A percentile compares a stretch with the other conserved stretches of the same genome.
phyloP scores from a whole-genome alignment of 2,888 invertebrate species.

The Scaptomyza flava region DNA sequence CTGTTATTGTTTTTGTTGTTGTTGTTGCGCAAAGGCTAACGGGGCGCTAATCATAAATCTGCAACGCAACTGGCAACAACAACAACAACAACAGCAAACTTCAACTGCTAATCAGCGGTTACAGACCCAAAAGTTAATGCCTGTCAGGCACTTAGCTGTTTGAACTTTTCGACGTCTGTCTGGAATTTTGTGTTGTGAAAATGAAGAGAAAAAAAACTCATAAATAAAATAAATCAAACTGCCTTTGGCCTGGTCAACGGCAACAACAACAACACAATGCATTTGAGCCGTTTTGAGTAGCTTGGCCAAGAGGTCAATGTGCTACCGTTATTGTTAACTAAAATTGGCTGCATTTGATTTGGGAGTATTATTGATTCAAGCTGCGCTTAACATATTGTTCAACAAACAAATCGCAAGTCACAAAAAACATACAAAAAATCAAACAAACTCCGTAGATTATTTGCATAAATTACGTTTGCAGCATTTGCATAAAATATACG shows the following conservation, averaged over 20 bases:
- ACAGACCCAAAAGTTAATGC: constrained; percentile 69
- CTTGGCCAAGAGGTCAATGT: constrained; percentile 67
- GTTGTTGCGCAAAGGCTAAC: constrained; percentile 43
- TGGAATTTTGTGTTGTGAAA: constrained; percentile 71
- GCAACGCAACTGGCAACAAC: constrained; percentile 62
- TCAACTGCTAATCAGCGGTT: constrained; percentile 71
- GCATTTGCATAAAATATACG: constrained; percentile 51
- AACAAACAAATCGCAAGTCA: constrained; percentile 12
- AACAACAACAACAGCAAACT: constrained; percentile 21
- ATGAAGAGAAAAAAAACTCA: constrained; percentile 47
- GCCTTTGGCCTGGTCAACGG: constrained; percentile 34
- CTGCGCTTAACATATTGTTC: constrained; percentile 23
- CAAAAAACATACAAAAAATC: constrained; percentile 9
- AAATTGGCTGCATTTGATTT: constrained; percentile 59
- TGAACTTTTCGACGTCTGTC: constrained; percentile 75
- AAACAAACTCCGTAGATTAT: constrained; percentile 50
- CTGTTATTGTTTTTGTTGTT: constrained; percentile 9
- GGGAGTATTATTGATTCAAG: constrained; percentile 40
- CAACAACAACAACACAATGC: constrained; percentile 21
- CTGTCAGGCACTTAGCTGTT: constrained; percentile 74
- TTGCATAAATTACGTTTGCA: constrained; percentile 62
- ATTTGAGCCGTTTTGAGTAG: constrained; percentile 14
- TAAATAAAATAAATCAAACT: constrained; percentile 73
- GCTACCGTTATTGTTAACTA: constrained; percentile 64
- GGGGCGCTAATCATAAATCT: constrained; percentile 77